Evolutionary conservation across 1,140 invertebrate genomes (phyloP).

Genomic region (Caenorhabditis briggsae): DNA sequence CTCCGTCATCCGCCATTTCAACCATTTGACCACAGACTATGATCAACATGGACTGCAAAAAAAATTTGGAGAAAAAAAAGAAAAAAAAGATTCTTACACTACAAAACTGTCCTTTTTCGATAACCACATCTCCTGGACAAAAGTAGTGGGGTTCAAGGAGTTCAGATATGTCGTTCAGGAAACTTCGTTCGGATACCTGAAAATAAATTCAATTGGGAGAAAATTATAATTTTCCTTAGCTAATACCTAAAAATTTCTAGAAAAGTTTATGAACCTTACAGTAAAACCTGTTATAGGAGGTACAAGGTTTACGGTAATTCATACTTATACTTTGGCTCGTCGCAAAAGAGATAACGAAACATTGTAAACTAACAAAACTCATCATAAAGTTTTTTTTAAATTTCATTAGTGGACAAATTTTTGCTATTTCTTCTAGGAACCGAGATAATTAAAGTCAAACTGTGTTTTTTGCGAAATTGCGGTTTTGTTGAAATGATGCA

Average conservation of each 20-base stretch:
- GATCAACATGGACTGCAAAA: slow-evolving; percentile 36
- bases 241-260: too few species aligned
- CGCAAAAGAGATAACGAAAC: too few species aligned
- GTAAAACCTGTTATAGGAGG: too few species aligned
- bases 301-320: too few species aligned
- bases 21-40: slow-evolving; percentile 45
- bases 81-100: background rate
- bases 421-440: too few species aligned
- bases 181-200: slow-evolving; percentile 30
- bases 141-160: slow-evolving; percentile 33
- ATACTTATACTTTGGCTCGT: too few species aligned
- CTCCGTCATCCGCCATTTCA: slow-evolving; percentile 7
- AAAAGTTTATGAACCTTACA: too few species aligned
- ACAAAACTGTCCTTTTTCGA: slow-evolving; percentile 41
- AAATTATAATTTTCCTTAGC: too few species aligned
- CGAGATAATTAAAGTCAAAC: too few species aligned
- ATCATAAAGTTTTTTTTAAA: background rate
- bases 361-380: too few species aligned
- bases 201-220: background rate
- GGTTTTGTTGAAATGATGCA: too few species aligned
- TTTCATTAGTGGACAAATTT: background rate
- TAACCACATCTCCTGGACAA: slow-evolving; percentile 44
- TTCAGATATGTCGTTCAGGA: slow-evolving; percentile 23
- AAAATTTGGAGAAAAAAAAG: background rate
- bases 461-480: too few species aligned